Evolutionary conservation across 2,888 invertebrate species (phyloP).

Genomic region (Hydroisotoma schaefferi): DNA sequence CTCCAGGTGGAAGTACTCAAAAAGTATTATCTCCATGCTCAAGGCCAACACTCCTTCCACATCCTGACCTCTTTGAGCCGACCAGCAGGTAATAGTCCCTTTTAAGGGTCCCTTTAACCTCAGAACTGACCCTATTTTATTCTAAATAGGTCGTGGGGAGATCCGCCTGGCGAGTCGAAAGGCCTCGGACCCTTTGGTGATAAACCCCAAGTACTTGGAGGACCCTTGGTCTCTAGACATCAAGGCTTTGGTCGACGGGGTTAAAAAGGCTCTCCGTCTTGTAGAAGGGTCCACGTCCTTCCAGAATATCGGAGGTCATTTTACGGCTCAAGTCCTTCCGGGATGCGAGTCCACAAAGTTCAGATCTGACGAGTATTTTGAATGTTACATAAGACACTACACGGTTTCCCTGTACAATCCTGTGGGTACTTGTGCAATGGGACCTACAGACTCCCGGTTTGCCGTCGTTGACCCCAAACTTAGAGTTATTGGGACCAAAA

Average conservation of each 20-base stretch:
- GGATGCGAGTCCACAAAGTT: slow-evolving; percentile 21
- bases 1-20: slow-evolving; percentile 21
- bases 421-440: slow-evolving; percentile 30
- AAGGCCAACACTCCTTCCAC: slow-evolving; percentile 36
- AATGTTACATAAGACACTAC: slow-evolving; percentile 24
- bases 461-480: slow-evolving; percentile 33
- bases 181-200: slow-evolving; percentile 19
- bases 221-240: slow-evolving; percentile 22
- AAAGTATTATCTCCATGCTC: slow-evolving; percentile 36
- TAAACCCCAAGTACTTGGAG: slow-evolving; percentile 40
- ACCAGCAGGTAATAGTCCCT: no score
- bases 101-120: no score
- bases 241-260: slow-evolving; percentile 31
- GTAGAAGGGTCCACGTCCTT: slow-evolving; percentile 28
- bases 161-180: slow-evolving; percentile 24
- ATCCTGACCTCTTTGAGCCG: slow-evolving; percentile 30
- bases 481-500: slow-evolving; percentile 23
- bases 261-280: slow-evolving; percentile 33
- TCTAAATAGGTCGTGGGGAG: slow-evolving; percentile 35
- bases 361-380: slow-evolving; percentile 21
- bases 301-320: slow-evolving; percentile 18
- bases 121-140: no score
- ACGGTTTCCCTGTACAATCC: slow-evolving; percentile 23
- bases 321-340: slow-evolving; percentile 22
- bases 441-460: slow-evolving; percentile 10